These are phyloP conservation scores for Bombus cullumanus DNA, from an alignment of 1,140 invertebrate genomes.

Conservation along the genomic window DNA sequence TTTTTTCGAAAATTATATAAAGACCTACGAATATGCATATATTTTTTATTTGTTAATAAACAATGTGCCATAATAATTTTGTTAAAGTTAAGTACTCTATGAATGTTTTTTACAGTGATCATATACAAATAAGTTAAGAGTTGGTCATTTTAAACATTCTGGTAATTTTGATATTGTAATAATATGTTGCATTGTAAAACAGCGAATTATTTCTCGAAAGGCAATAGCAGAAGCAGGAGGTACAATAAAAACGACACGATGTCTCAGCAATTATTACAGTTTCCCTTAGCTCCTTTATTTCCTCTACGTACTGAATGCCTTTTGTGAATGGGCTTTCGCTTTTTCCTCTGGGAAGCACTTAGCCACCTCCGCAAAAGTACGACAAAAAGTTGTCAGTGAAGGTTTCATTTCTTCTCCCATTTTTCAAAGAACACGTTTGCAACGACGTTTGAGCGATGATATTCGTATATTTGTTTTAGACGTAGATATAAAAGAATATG, in stretches of 20 bases:
- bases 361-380: neutral
- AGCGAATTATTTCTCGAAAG: neutral
- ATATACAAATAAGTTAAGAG: neutral
- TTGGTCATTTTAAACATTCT: neutral
- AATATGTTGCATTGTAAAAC: too few species aligned
- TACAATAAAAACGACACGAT: neutral
- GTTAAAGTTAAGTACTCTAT: too few species aligned
- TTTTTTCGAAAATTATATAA: too few species aligned
- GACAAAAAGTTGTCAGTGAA: neutral
- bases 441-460: neutral
- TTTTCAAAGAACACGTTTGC: neutral
- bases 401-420: conserved; percentile 1
- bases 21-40: too few species aligned
- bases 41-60: too few species aligned
- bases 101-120: neutral
- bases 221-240: too few species aligned
- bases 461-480: neutral
- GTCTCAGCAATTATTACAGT: neutral
- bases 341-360: neutral
- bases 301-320: neutral
- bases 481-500: neutral
- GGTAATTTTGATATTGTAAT: too few species aligned
- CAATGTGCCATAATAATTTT: too few species aligned
- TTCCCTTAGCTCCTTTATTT: neutral
- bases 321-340: neutral